A percentile compares a stretch with the other conserved stretches of the same genome.
Evolutionary conservation across 2,797 vertebrate genomes (phyloP).

Genomic region (Pogonophryne albipinna): DNA sequence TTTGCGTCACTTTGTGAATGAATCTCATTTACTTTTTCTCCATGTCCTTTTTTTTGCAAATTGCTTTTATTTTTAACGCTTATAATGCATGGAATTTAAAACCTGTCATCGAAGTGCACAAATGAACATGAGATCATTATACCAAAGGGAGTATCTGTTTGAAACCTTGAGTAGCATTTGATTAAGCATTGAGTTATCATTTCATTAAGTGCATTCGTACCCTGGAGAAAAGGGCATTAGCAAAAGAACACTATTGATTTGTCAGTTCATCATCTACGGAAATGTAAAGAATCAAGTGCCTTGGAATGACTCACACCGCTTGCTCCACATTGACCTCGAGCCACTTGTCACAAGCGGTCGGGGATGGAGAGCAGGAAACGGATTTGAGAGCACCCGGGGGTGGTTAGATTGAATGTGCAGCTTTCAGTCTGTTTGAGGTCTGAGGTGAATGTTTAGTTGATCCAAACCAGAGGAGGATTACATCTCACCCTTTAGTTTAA

Average conservation of each 20-base stretch:
- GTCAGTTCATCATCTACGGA: constrained; percentile 62
- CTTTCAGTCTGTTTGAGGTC: constrained; percentile 56
- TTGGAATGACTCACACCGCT: constrained; percentile 76
- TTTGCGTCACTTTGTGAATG: constrained; percentile 42
- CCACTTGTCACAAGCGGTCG: constrained; percentile 49
- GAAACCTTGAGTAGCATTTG: constrained; percentile 55
- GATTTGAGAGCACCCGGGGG: constrained; percentile 57
- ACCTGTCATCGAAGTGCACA: constrained; percentile 60
- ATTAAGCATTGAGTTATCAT: constrained; percentile 61
- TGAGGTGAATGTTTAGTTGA: constrained; percentile 58
- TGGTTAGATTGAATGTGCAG: constrained; percentile 54
- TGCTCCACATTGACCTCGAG: constrained; percentile 59
- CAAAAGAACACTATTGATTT: constrained; percentile 59
- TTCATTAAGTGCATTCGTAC: constrained; percentile 82
- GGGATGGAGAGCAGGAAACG: constrained; percentile 47
- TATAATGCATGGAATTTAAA: constrained; percentile 56
- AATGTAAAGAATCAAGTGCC: constrained; percentile 84
- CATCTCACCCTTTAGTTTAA: constrained; percentile 56
- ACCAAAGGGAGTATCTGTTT: constrained; percentile 63
- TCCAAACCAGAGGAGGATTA: constrained; percentile 52
- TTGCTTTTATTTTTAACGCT: constrained; percentile 43
- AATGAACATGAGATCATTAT: constrained; percentile 47
- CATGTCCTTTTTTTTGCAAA: constrained; percentile 47
- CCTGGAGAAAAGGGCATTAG: constrained; percentile 66
- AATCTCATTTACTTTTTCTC: constrained; percentile 39